These are phyloP conservation scores for Psilopsiagon aymara DNA, from an alignment of 2,113 vertebrate genomes.

Conservation along the genomic window DNA sequence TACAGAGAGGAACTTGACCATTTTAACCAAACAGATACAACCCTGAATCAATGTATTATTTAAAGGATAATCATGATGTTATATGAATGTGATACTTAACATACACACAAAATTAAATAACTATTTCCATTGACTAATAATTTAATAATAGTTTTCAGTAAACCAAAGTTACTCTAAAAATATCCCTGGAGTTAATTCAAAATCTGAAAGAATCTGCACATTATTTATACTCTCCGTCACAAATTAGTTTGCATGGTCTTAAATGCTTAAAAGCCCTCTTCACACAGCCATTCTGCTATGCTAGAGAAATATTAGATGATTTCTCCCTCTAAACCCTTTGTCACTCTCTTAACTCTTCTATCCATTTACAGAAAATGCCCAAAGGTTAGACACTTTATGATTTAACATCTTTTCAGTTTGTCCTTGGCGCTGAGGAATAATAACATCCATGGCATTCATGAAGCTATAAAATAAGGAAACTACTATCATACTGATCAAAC, in stretches of 20 bases:
- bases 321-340: conserved; percentile 26
- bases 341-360: conserved; percentile 41
- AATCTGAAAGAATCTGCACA: conserved; percentile 26
- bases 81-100: not conserved
- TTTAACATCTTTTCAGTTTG: not conserved
- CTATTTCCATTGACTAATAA: not conserved
- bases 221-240: not conserved
- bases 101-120: not conserved
- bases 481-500: not conserved
- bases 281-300: not conserved
- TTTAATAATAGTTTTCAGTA: conserved; percentile 10
- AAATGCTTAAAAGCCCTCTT: conserved; percentile 46
- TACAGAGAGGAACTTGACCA: not conserved
- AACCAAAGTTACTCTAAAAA: conserved; percentile 35
- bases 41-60: not conserved
- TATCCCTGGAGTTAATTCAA: conserved; percentile 1
- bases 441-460: not conserved
- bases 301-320: not conserved
- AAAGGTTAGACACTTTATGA: conserved; percentile 26
- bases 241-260: conserved; percentile 27
- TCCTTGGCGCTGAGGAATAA: not conserved
- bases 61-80: not conserved
- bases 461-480: not conserved
- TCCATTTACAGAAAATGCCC: not conserved
- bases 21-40: not conserved